phyloP scores from a whole-genome alignment of 2,888 invertebrate species.

The Nomada goodeniana region DNA sequence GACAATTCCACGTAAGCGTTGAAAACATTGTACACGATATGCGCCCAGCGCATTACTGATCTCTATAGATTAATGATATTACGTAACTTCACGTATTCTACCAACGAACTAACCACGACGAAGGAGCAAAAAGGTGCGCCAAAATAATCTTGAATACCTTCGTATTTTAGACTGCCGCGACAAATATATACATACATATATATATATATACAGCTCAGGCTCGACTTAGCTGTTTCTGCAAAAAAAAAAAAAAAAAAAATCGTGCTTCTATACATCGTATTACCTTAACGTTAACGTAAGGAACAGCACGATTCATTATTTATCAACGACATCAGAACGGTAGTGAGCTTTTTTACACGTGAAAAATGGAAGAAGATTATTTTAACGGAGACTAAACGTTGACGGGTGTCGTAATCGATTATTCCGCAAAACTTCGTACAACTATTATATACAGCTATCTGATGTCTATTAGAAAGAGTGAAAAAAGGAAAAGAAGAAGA shows the following conservation, averaged over 20 bases:
- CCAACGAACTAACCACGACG: constrained; percentile 16
- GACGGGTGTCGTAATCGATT: constrained; percentile 6
- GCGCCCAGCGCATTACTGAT: constrained; percentile 29
- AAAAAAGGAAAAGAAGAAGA: constrained; percentile 1
- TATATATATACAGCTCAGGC: constrained; percentile 16
- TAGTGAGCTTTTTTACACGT: constrained; percentile 60
- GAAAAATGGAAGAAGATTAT: constrained; percentile 16
- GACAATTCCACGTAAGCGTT: not conserved
- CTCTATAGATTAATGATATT: constrained; percentile 10
- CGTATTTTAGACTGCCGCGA: constrained; percentile 45
- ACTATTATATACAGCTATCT: constrained; percentile 26
- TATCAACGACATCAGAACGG: constrained; percentile 51
- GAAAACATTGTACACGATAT: constrained; percentile 24
- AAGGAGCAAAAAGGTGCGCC: not conserved
- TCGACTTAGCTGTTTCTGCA: constrained; percentile 24
- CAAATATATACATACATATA: not conserved
- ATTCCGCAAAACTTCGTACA: constrained; percentile 23
- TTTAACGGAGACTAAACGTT: constrained; percentile 11
- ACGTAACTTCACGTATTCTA: constrained; percentile 29
- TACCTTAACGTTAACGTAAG: constrained; percentile 38
- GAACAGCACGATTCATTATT: constrained; percentile 41
- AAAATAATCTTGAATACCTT: constrained; percentile 23
- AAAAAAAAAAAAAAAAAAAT: constrained; percentile 1
- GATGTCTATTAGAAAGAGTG: constrained; percentile 37
- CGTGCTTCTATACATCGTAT: constrained; percentile 52